phyloP scores from a whole-genome alignment of 2,888 invertebrate species.

The Stictocephala bisonia region DNA sequence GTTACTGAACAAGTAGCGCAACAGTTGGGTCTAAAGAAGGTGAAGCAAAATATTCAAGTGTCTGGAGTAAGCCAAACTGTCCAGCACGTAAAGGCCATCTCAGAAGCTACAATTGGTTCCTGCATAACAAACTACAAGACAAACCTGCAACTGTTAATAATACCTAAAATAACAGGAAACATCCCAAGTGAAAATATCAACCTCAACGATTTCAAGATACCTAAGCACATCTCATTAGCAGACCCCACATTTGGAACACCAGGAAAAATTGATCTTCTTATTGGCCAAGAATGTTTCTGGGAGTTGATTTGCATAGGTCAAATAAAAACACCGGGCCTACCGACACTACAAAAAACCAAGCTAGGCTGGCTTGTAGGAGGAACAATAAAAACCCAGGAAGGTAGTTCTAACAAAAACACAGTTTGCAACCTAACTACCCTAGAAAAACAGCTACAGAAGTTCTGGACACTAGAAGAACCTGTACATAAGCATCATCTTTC shows the following conservation, averaged over 20 bases:
- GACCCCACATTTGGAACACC: slow-evolving; percentile 12
- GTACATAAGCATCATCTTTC: not conserved
- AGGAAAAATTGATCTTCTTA: not conserved
- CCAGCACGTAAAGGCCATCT: not conserved
- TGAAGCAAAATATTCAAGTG: slow-evolving; percentile 7
- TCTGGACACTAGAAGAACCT: slow-evolving; percentile 13
- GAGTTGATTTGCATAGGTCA: slow-evolving; percentile 5
- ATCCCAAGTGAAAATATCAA: not conserved
- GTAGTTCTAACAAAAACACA: not conserved
- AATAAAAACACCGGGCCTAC: not conserved
- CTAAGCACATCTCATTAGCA: not conserved
- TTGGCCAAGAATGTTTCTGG: slow-evolving; percentile 6
- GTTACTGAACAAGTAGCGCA: not conserved
- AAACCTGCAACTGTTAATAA: not conserved
- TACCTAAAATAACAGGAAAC: slow-evolving; percentile 6
- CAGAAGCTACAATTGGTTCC: not conserved
- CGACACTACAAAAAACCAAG: slow-evolving; percentile 14
- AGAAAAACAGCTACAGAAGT: slow-evolving; percentile 3
- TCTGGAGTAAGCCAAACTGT: not conserved
- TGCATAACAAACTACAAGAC: slow-evolving; percentile 17
- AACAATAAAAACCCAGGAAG: not conserved
- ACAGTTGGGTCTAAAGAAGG: not conserved
- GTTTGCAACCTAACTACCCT: not conserved
- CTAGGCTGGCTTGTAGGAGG: slow-evolving; percentile 28
- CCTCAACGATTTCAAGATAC: not conserved